These are phyloP conservation scores for Myotis vivesi DNA, from an alignment of 2,797 vertebrate genomes.

Conservation along the genomic window DNA sequence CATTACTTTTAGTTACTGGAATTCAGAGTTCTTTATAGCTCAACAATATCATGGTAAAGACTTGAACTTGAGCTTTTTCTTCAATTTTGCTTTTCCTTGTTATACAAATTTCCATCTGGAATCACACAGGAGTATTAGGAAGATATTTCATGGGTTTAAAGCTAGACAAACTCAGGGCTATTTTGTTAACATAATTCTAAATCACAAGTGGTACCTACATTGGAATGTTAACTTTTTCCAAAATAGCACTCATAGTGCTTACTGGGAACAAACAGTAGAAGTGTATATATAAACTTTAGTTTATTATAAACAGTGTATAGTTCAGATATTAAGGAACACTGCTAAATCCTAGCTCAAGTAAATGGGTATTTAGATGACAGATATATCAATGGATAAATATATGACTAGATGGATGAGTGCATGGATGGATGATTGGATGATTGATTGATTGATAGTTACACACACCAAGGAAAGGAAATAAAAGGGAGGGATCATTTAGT, in stretches of 20 bases:
- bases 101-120: constrained; percentile 7
- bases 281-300: neutral
- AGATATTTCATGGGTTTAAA: constrained; percentile 11
- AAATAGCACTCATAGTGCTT: neutral
- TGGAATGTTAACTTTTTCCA: neutral
- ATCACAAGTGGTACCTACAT: neutral
- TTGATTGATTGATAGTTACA: neutral
- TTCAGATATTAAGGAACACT: neutral
- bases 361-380: neutral
- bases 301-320: neutral
- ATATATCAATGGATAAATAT: neutral
- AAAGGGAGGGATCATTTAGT: neutral
- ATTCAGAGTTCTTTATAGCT: constrained; percentile 75
- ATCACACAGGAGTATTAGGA: neutral
- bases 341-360: neutral
- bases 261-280: neutral
- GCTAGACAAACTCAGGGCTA: neutral
- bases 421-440: neutral
- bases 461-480: neutral
- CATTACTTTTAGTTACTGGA: constrained; percentile 61
- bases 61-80: neutral
- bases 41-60: neutral
- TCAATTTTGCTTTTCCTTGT: constrained; percentile 3
- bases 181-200: constrained; percentile 36
- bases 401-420: neutral